Conservation (phyloP, 1,140 invertebrate genomes). For the Hermetia illucens region DNA sequence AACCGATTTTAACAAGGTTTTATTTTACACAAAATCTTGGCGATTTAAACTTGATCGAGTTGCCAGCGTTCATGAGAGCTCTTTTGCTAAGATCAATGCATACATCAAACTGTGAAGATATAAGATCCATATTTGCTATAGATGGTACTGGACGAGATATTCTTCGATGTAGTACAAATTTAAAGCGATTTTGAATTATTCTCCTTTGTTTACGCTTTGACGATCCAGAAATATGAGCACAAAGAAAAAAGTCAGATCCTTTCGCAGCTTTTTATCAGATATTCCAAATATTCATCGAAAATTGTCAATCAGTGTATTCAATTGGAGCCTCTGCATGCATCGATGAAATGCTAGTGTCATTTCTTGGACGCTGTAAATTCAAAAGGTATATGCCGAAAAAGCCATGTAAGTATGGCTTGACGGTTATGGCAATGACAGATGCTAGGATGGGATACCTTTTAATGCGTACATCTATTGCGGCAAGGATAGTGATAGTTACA, state of each 20-base stretch:
- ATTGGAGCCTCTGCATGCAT: conserved; percentile 16
- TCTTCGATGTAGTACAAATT: conserved; percentile 14
- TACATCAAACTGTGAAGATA: conserved; percentile 14
- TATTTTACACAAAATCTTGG: too few relatives aligned
- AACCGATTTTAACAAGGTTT: too few relatives aligned
- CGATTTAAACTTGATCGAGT: too few relatives aligned
- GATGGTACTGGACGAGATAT: conserved; percentile 17
- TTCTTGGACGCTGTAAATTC: conserved; percentile 27
- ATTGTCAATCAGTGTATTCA: conserved; percentile 21
- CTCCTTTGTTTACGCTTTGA: conserved; percentile 16
- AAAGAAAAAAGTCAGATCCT: too few relatives aligned
- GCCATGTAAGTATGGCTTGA: conserved; percentile 33
- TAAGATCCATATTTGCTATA: conserved; percentile 13
- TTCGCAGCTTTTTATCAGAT: conserved; percentile 17
- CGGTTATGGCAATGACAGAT: conserved; percentile 20
- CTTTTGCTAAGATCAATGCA: too few relatives aligned
- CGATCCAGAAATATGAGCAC: too few relatives aligned
- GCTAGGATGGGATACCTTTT: conserved; percentile 14
- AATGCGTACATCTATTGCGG: conserved; percentile 16
- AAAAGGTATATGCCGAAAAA: conserved; percentile 32
- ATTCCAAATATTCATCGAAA: conserved; percentile 24
- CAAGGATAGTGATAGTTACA: conserved; percentile 14
- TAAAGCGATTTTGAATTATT: conserved; percentile 14
- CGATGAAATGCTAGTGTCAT: conserved; percentile 30
- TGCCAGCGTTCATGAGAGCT: too few relatives aligned